phyloP scores from a whole-genome alignment of 1,140 invertebrate species.

The Hyles euphorbiae region DNA sequence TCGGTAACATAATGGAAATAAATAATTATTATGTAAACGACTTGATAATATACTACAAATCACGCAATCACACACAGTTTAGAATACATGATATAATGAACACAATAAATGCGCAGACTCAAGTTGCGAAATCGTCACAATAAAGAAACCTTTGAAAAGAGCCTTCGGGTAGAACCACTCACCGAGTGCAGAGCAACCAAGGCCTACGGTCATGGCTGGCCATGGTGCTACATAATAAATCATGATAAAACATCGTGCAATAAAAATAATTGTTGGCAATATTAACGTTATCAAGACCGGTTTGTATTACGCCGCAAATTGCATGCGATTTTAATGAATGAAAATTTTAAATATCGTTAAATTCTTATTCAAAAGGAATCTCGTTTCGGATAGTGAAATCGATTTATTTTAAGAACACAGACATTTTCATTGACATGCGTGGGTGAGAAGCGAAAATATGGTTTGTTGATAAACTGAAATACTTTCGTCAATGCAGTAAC shows the following conservation, averaged over 20 bases:
- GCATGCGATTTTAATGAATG: too few species aligned
- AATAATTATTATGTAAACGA: too few species aligned
- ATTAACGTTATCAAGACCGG: too few species aligned
- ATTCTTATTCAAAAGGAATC: too few species aligned
- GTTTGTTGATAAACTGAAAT: conserved; percentile 19
- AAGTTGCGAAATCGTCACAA: conserved; percentile 21
- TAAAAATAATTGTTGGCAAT: conserved; percentile 2
- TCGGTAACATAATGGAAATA: too few species aligned
- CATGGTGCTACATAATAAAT: conserved; percentile 38
- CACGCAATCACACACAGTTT: neutral
- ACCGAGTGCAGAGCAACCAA: conserved; percentile 30
- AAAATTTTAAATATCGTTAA: too few species aligned
- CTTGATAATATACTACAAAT: too few species aligned
- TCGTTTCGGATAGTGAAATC: too few species aligned
- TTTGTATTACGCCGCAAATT: too few species aligned
- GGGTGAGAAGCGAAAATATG: too few species aligned
- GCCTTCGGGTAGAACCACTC: conserved; percentile 41
- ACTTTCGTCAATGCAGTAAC: conserved; percentile 53
- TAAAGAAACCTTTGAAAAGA: conserved; percentile 32
- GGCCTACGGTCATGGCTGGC: conserved; percentile 57
- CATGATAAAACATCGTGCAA: conserved; percentile 13
- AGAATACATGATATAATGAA: neutral
- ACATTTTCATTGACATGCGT: too few species aligned
- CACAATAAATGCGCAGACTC: neutral
- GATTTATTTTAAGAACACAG: too few species aligned